These are phyloP conservation scores for Rhagophthalmus giganteus DNA, from an alignment of 2,888 invertebrate genomes.

Conservation along the genomic window DNA sequence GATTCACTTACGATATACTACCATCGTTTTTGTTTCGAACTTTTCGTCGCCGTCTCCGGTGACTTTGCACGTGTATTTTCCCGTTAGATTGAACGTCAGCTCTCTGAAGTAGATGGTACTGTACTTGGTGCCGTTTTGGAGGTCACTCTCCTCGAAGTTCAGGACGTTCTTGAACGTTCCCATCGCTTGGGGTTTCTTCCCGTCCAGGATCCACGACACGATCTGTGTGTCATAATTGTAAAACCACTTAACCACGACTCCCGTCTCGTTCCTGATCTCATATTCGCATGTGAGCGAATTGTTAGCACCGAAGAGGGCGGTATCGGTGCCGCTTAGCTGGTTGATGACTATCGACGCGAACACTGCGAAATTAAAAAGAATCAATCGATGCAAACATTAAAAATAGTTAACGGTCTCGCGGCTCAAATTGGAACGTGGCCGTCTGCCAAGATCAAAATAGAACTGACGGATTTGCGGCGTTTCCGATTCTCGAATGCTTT, in stretches of 20 bases:
- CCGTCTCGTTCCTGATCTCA: slow-evolving; percentile 51
- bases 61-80: slow-evolving; percentile 61
- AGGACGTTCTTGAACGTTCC: slow-evolving; percentile 52
- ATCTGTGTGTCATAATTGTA: slow-evolving; percentile 54
- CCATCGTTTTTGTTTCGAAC: slow-evolving; percentile 54
- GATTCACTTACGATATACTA: slow-evolving; percentile 60
- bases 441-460: slow-evolving; percentile 18
- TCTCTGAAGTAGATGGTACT: slow-evolving; percentile 60
- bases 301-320: slow-evolving; percentile 24
- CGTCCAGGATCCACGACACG: slow-evolving; percentile 57
- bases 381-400: slow-evolving; percentile 1
- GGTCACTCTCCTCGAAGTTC: slow-evolving; percentile 53
- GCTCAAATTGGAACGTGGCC: slow-evolving; percentile 21
- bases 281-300: slow-evolving; percentile 59
- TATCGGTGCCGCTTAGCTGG: slow-evolving; percentile 41
- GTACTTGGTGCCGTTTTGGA: slow-evolving; percentile 54
- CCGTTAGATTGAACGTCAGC: slow-evolving; percentile 58
- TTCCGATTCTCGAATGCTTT: too few relatives aligned
- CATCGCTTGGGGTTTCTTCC: slow-evolving; percentile 47
- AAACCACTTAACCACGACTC: slow-evolving; percentile 59
- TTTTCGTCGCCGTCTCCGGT: slow-evolving; percentile 57
- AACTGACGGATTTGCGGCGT: too few relatives aligned
- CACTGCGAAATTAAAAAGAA: slow-evolving; percentile 39
- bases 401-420: slow-evolving; percentile 19
- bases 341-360: slow-evolving; percentile 42